Evolutionary conservation across 2,797 vertebrate species (phyloP).

Genomic region (Acestrorhynchus altus): DNA sequence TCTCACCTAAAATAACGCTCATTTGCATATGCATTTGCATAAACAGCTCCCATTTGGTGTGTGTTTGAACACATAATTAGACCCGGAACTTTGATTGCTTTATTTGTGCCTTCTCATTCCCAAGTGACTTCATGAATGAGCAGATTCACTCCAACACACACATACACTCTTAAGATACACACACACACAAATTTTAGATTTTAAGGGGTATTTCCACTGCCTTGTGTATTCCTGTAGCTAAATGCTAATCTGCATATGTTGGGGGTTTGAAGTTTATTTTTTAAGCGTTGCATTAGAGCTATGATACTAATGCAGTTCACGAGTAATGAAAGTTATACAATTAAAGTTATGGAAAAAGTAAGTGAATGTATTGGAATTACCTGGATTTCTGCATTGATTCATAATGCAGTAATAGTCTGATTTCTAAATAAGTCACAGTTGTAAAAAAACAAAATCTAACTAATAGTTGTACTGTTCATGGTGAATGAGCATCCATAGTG

Average conservation of each 20-base stretch:
- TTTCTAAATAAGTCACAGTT: too few species aligned
- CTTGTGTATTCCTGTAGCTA: background rate
- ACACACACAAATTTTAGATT: constrained; percentile 12
- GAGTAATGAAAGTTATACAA: too few species aligned
- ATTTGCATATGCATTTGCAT: constrained; percentile 56
- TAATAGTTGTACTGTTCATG: too few species aligned
- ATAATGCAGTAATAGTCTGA: too few species aligned
- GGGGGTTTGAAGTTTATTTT: too few species aligned
- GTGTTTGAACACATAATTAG: constrained; percentile 55
- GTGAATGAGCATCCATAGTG: too few species aligned
- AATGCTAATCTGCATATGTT: background rate
- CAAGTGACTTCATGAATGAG: constrained; percentile 50
- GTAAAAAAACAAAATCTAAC: too few species aligned
- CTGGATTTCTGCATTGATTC: too few species aligned
- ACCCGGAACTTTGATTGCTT: constrained; percentile 51
- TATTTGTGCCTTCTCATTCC: constrained; percentile 48
- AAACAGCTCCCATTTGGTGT: constrained; percentile 54
- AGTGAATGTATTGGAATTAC: too few species aligned
- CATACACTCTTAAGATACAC: constrained; percentile 14
- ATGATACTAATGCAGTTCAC: too few species aligned
- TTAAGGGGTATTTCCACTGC: background rate
- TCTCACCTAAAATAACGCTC: constrained; percentile 55
- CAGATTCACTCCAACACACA: constrained; percentile 34
- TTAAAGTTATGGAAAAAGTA: background rate
- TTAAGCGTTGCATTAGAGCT: too few species aligned